These are phyloP conservation scores for Pycnonotus jocosus DNA, from an alignment of 2,113 vertebrate species.

Conservation along the genomic window DNA sequence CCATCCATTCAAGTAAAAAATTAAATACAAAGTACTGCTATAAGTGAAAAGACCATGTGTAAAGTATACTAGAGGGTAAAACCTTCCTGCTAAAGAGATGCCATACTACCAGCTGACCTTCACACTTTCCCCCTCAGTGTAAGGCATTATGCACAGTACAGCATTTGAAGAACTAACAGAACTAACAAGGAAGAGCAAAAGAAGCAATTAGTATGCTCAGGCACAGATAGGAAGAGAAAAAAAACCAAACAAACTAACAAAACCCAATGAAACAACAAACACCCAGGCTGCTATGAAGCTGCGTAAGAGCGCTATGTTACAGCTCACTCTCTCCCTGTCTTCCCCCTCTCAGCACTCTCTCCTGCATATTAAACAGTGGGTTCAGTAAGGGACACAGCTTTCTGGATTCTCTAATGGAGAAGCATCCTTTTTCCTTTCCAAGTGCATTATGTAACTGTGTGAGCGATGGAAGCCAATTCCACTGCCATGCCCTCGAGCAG, in stretches of 20 bases:
- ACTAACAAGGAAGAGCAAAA: constrained; percentile 40
- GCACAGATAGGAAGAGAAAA: neutral
- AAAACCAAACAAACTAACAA: neutral
- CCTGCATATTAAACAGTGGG: constrained; percentile 53
- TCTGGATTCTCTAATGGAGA: constrained; percentile 30
- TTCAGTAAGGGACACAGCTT: constrained; percentile 46
- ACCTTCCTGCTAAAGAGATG: neutral
- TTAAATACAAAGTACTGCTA: neutral
- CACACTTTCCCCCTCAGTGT: neutral
- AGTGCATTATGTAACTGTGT: constrained; percentile 28
- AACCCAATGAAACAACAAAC: neutral
- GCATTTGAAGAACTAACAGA: constrained; percentile 9
- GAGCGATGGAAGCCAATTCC: neutral
- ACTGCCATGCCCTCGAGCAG: constrained; percentile 1
- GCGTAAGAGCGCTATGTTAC: neutral
- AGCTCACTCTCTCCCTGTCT: neutral
- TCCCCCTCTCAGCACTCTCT: neutral
- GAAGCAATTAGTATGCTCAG: constrained; percentile 32
- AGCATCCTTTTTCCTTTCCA: constrained; percentile 27
- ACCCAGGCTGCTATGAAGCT: neutral
- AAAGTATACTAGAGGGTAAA: constrained; percentile 37
- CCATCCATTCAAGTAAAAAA: constrained; percentile 30
- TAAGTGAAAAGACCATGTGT: constrained; percentile 16
- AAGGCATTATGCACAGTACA: neutral
- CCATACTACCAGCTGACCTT: constrained; percentile 12